Conservation (phyloP, 2,797 vertebrate genomes). For the Lerista edwardsae region DNA sequence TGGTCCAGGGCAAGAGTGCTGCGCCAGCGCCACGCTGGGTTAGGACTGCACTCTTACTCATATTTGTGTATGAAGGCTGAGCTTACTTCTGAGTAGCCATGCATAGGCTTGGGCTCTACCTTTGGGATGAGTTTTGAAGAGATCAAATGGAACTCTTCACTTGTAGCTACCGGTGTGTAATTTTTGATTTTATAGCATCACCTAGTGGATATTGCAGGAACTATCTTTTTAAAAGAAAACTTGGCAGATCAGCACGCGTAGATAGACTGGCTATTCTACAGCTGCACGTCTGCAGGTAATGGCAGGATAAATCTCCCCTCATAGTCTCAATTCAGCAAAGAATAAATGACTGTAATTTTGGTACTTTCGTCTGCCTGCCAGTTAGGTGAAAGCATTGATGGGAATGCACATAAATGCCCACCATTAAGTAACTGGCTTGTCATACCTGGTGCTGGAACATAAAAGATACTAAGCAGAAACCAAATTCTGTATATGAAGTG, state of each 20-base stretch:
- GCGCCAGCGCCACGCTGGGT: no score
- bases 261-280: not conserved
- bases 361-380: not conserved
- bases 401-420: not conserved
- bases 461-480: not conserved
- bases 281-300: no score
- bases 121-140: not conserved
- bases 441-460: not conserved
- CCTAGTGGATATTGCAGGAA: constrained; percentile 59
- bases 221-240: not conserved
- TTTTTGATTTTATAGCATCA: constrained; percentile 57
- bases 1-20: no score
- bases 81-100: no score
- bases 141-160: accelerated
- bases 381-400: not conserved
- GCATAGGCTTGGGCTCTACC: no score
- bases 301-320: not conserved
- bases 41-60: no score
- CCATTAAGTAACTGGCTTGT: not conserved
- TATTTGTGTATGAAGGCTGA: not conserved
- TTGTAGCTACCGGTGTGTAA: accelerated
- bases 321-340: not conserved
- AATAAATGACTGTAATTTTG: not conserved
- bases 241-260: not conserved
- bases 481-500: not conserved